These are phyloP conservation scores for Pseudolaguvia tuberculata DNA, from an alignment of 2,113 vertebrate species.

Conservation along the genomic window DNA sequence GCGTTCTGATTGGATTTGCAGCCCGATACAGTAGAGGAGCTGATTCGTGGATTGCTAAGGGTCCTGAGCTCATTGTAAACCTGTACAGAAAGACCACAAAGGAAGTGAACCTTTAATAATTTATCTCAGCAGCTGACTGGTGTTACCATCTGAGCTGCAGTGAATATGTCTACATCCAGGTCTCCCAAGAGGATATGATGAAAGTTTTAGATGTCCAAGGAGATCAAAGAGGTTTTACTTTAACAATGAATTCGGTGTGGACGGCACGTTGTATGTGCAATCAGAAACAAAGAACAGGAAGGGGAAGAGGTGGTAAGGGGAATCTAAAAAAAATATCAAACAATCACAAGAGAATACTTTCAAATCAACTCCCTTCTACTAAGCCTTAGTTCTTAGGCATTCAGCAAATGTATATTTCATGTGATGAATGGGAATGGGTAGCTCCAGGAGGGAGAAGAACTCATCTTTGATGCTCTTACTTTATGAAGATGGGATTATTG, in stretches of 20 bases:
- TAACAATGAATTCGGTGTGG: conserved; percentile 23
- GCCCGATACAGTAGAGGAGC: background rate
- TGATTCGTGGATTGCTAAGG: conserved; percentile 15
- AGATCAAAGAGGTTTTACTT: conserved; percentile 40
- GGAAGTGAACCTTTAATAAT: conserved; percentile 38
- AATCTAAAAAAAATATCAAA: no score
- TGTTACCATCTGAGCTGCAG: conserved; percentile 26
- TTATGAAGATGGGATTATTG: conserved; percentile 20
- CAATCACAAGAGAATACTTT: conserved; percentile 29
- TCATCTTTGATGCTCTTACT: conserved; percentile 37
- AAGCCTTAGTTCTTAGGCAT: conserved; percentile 20
- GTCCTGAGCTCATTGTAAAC: conserved; percentile 21
- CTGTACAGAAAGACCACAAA: conserved; percentile 15
- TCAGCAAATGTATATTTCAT: conserved; percentile 46
- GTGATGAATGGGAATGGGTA: conserved; percentile 39
- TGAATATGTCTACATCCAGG: conserved; percentile 16
- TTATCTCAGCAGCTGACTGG: conserved; percentile 27
- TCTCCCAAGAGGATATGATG: conserved; percentile 25
- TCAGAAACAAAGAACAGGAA: background rate
- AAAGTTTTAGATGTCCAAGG: conserved; percentile 11
- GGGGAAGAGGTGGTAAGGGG: background rate
- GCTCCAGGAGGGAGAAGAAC: conserved; percentile 38
- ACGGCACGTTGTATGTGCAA: conserved; percentile 29
- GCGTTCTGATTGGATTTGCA: conserved; percentile 18
- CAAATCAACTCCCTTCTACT: background rate